Evolutionary conservation across 2,888 invertebrate genomes (phyloP).

Genomic region (Calliopum simillimum): DNA sequence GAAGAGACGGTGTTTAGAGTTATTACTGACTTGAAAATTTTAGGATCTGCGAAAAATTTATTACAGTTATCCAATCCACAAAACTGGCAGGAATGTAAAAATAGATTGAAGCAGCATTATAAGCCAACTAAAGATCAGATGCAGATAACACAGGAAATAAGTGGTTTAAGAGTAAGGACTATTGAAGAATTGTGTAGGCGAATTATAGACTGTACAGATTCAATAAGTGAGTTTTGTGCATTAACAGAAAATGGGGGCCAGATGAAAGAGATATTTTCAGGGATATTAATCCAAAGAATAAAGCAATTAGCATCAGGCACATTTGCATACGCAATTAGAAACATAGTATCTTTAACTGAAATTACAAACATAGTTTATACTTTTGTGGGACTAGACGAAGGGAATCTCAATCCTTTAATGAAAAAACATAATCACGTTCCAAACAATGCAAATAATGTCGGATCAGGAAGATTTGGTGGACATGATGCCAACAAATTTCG

Average conservation of each 20-base stretch:
- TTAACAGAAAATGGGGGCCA: slow-evolving; percentile 27
- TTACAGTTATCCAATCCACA: slow-evolving; percentile 10
- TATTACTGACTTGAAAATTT: too few relatives aligned
- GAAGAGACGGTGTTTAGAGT: too few relatives aligned
- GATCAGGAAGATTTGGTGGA: background rate
- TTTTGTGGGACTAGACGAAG: background rate
- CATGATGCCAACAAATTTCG: background rate
- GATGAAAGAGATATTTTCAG: slow-evolving; percentile 34
- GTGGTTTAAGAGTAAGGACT: slow-evolving; percentile 30
- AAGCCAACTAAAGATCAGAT: slow-evolving; percentile 27
- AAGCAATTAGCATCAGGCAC: slow-evolving; percentile 34
- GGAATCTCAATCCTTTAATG: background rate
- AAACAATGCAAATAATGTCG: background rate
- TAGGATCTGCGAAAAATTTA: slow-evolving; percentile 27
- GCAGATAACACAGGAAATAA: slow-evolving; percentile 25
- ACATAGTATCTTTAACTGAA: slow-evolving; percentile 27
- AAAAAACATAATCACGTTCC: background rate
- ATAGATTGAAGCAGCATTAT: slow-evolving; percentile 12
- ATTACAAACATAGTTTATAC: slow-evolving; percentile 10
- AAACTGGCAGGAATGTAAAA: slow-evolving; percentile 26
- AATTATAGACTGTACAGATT: slow-evolving; percentile 23
- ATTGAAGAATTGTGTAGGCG: slow-evolving; percentile 18
- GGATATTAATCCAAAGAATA: slow-evolving; percentile 31
- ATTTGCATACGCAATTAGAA: slow-evolving; percentile 28
- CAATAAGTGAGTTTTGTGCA: slow-evolving; percentile 30